Evolutionary conservation across 2,113 vertebrate genomes (phyloP), one percentile per base, ranked within the genome.

Genomic region (Equus quagga): DNA sequence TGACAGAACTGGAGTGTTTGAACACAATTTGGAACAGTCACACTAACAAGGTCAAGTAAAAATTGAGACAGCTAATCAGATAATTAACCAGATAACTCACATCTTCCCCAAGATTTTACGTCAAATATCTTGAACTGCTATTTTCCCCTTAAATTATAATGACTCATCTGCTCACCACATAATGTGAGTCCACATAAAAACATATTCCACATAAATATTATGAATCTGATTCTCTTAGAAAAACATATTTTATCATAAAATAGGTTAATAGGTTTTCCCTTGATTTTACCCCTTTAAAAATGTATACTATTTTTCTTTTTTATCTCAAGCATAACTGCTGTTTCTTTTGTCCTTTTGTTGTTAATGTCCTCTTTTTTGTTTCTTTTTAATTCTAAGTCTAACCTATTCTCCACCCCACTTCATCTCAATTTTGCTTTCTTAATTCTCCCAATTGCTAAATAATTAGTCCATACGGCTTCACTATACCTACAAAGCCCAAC

Each of bases 401-500:
- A 49, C 58, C 60, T 69, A 67, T 73, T 95, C 80, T 69, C 19
- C 6, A 44, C 19, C 73, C 60, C 23, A 56, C 2, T 26, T 31
- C 15, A 41, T 5, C 14, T 18, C 82, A 26, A 2, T 44, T 89
- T 79, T 72, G 54, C 91, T 70, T 89, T 97, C 98, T 98, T 97
- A 97, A 95, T 98, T 98, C 98, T 98, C 98, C 94, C 97, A 98
- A 96, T 97, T 93, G 97, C 96, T 98, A 97, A 98, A 95, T 98
- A 97, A 98, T 98, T 96, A 96, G 97, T 98, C 98, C 97, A 96
- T 98, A 98, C 97, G 97, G 97, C 97, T 98, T 97, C 96, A 90
- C 98, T 97, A 89, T 95, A 94, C 92, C 92, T 96, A 96, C 46
- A 1, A 89, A 96, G 95, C 95, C 97, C 93, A 96, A 70, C 91